phyloP scores from a whole-genome alignment of 2,797 vertebrate species.

The Oreochromis mossambicus region DNA sequence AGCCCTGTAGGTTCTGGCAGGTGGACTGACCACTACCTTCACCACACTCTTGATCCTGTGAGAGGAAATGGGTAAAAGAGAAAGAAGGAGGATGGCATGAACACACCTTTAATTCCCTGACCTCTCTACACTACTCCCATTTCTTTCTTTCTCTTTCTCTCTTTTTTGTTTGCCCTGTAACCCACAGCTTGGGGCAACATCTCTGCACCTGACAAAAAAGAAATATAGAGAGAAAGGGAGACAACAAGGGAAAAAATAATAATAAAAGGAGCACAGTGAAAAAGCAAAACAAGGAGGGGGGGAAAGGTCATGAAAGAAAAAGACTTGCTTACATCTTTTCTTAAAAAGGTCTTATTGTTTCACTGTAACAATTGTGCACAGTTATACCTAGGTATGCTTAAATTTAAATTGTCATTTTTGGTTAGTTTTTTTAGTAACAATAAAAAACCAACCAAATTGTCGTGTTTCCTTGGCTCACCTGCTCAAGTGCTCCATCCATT shows the following conservation, averaged over 20 bases:
- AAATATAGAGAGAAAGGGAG: not conserved
- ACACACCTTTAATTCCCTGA: not conserved
- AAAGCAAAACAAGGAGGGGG: not conserved
- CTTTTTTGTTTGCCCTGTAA: not conserved
- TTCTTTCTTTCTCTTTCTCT: not conserved
- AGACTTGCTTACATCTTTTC: not conserved
- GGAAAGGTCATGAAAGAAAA: not conserved
- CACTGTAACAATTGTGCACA: not conserved
- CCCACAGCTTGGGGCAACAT: not conserved
- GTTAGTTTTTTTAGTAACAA: not conserved
- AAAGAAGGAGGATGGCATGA: not conserved
- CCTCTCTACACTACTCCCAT: not conserved
- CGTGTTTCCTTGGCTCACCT: constrained; percentile 43
- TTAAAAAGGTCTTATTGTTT: not conserved
- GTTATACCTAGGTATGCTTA: not conserved
- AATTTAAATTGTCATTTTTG: not conserved
- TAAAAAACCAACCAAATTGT: not conserved
- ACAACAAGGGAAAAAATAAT: not conserved
- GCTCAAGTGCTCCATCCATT: constrained; percentile 44
- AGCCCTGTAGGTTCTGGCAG: constrained; percentile 26
- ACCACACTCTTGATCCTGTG: not conserved
- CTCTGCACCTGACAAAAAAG: not conserved
- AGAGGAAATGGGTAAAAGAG: not conserved
- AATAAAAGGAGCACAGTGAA: not conserved
- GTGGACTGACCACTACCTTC: constrained; percentile 22